Evolutionary conservation across 2,888 invertebrate genomes (phyloP), one percentile per base, ranked within the genome.

Genomic region (Minunthozetes semirufus): DNA sequence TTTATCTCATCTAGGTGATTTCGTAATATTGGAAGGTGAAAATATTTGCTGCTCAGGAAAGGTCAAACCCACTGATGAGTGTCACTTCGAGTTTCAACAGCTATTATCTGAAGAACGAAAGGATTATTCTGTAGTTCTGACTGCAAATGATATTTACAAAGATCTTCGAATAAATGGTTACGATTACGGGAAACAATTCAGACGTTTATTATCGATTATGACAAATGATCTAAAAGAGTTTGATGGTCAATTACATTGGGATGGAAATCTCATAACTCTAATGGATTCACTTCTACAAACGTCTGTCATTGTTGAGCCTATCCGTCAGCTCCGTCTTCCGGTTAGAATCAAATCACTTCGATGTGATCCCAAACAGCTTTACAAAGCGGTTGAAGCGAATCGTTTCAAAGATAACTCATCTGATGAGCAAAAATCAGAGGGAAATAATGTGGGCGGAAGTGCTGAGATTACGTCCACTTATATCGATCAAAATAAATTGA

Each of bases 161-260:
- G 93, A 93, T 83, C 85, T 94, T 75, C 86, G 89, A 74, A 85
- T 94, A 53, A 87, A 93, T 78, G 94, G 94, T 0, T 94, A 94
- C 83, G 90, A 93, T 82, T 94, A 94, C 81, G 84, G 85, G 29
- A 92, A 91, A 29, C 82, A 88, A 17, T 94, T 94, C 86, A 88
- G 89, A 80, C 94, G 94, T 68, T 90, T 96, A 79, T 82, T 85
- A 19, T 83, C 86, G 33, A 87, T 91, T 0, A 33, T 4, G 2
- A 73, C 25, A 15, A 29, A 73, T 1, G 90, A 93, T 82, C 88
- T 89, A 80, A 86, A 86, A 80, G 91, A 46, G 11, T 38, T 70
- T 9, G 50, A 22, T 25, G 77, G 70, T 3, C 70, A 48, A 17
- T 42, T 77, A 15, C 9, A 27, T 1, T 75, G 75, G 75, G 53